Percentiles rank a stretch among this genome's conserved stretches.
phyloP scores from a whole-genome alignment of 2,113 vertebrate genomes.

The Lamprotornis superbus region DNA sequence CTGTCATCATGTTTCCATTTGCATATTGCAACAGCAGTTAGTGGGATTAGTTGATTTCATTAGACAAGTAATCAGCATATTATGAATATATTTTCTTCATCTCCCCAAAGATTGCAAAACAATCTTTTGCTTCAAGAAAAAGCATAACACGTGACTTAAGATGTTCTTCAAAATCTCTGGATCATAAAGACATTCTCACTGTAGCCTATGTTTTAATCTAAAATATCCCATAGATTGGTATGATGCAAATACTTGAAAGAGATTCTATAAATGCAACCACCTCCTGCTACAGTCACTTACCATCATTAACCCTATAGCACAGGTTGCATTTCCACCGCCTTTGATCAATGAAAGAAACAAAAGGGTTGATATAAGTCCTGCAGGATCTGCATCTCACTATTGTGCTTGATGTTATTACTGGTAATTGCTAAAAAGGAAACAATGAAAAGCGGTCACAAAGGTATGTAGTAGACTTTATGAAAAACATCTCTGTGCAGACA shows the following conservation, averaged over 20 bases:
- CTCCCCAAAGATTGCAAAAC: background rate
- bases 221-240: background rate
- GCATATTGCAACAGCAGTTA: background rate
- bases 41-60: background rate
- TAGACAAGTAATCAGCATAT: background rate
- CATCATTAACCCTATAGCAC: slow-evolving; percentile 95
- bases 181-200: background rate
- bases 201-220: background rate
- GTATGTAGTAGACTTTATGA: background rate
- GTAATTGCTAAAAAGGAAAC: slow-evolving; percentile 83
- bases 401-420: slow-evolving; percentile 95
- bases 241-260: background rate
- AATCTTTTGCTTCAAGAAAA: background rate
- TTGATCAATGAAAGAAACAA: slow-evolving; percentile 96
- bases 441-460: background rate
- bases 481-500: background rate
- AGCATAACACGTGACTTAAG: background rate
- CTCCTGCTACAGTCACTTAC: slow-evolving; percentile 65
- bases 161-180: background rate
- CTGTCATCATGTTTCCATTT: background rate
- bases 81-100: background rate
- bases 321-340: slow-evolving; percentile 97
- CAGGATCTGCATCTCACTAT: slow-evolving; percentile 96
- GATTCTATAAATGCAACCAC: background rate
- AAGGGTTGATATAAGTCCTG: slow-evolving; percentile 97